These are phyloP conservation scores for Ichneumon xanthorius DNA, from an alignment of 2,888 invertebrate genomes.

Conservation along the genomic window DNA sequence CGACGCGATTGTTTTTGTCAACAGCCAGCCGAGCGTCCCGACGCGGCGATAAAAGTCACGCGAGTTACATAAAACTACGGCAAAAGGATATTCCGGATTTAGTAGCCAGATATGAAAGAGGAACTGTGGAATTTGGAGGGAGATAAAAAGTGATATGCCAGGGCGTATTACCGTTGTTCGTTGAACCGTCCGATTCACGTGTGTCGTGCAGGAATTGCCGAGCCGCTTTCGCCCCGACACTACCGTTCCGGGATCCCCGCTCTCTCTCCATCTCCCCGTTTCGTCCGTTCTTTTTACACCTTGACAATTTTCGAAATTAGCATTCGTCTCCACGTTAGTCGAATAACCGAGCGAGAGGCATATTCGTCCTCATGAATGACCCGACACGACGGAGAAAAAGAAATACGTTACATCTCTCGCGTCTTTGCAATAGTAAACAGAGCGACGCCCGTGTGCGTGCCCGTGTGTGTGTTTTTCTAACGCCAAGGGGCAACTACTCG, in stretches of 20 bases:
- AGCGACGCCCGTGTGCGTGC: neutral
- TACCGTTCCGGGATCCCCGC: constrained; percentile 13
- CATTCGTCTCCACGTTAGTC: constrained; percentile 35
- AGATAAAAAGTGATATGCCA: constrained; percentile 42
- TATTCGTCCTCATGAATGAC: constrained; percentile 36
- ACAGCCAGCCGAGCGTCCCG: neutral
- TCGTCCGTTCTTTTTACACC: constrained; percentile 17
- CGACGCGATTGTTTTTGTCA: neutral
- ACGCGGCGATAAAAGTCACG: neutral
- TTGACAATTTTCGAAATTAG: constrained; percentile 39
- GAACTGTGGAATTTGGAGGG: constrained; percentile 16
- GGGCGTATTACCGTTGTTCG: constrained; percentile 66
- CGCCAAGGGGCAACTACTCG: neutral
- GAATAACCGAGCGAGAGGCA: constrained; percentile 23
- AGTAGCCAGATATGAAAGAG: neutral
- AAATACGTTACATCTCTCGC: constrained; percentile 21
- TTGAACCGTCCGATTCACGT: constrained; percentile 26
- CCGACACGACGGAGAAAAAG: constrained; percentile 3
- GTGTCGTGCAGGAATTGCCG: constrained; percentile 47
- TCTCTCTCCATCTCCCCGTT: neutral
- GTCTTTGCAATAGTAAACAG: constrained; percentile 42
- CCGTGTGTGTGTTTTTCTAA: neutral
- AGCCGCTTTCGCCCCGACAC: constrained; percentile 34
- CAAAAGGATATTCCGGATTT: neutral
- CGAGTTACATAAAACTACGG: neutral